phyloP scores from a whole-genome alignment of 2,113 vertebrate species.

The Amazona vittata region DNA sequence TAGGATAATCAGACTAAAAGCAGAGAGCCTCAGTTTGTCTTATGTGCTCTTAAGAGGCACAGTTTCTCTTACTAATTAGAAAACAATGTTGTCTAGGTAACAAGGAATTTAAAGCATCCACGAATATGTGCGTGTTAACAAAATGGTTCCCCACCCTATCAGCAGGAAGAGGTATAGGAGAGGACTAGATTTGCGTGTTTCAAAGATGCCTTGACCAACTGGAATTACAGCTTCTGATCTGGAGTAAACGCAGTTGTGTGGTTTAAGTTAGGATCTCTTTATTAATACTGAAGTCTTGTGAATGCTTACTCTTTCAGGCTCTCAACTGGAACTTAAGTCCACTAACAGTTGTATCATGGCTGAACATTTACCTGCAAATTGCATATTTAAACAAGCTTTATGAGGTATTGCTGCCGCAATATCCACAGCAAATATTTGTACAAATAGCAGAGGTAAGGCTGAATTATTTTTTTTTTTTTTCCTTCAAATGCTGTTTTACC shows the following conservation, averaged over 20 bases:
- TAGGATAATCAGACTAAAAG: neutral
- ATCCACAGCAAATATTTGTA: conserved; percentile 89
- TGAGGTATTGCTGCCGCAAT: conserved; percentile 86
- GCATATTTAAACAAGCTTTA: conserved; percentile 84
- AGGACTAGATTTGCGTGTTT: neutral
- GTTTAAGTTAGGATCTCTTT: neutral
- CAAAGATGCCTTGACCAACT: neutral
- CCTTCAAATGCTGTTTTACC: neutral
- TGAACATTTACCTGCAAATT: conserved; percentile 97
- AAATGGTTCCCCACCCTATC: neutral
- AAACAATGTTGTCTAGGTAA: neutral
- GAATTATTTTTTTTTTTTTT: neutral
- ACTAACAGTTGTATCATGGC: conserved; percentile 92
- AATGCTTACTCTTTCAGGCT: conserved; percentile 75
- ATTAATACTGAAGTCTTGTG: neutral
- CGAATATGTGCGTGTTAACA: neutral
- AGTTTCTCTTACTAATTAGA: neutral
- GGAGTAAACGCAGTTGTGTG: neutral
- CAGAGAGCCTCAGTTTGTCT: neutral
- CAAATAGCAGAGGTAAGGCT: conserved; percentile 89
- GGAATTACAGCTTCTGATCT: neutral
- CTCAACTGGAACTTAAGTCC: conserved; percentile 93
- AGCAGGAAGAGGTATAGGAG: neutral
- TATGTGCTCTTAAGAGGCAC: neutral
- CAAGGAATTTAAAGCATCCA: neutral